Percentiles rank a stretch among this genome's conserved stretches.
phyloP scores from a whole-genome alignment of 2,888 invertebrate genomes.

The Troglohyphantes excavatus region DNA sequence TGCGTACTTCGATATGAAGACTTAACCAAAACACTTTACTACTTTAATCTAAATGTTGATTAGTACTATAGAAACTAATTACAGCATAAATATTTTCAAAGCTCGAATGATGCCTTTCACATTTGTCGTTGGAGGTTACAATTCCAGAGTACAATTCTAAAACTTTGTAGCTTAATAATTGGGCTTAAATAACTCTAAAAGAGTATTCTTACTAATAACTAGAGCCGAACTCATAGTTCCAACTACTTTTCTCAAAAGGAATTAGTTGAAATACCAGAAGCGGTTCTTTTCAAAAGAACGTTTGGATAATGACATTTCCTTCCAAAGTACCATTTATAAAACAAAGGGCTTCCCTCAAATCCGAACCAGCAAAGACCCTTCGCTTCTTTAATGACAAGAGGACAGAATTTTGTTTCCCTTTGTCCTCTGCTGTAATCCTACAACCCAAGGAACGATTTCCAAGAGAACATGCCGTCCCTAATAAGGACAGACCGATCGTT shows the following conservation, averaged over 20 bases:
- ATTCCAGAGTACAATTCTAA: not conserved
- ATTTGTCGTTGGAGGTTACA: too few species aligned
- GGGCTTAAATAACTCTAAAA: not conserved
- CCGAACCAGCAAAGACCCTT: slow-evolving; percentile 51
- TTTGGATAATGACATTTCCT: slow-evolving; percentile 66
- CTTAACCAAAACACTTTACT: too few species aligned
- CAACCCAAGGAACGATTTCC: slow-evolving; percentile 13
- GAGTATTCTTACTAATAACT: not conserved
- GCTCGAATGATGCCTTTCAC: too few species aligned
- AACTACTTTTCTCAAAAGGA: slow-evolving; percentile 15
- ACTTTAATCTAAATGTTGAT: too few species aligned
- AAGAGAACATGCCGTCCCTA: slow-evolving; percentile 49
- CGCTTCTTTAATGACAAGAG: slow-evolving; percentile 62
- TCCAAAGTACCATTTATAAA: slow-evolving; percentile 59
- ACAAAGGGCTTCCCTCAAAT: slow-evolving; percentile 62
- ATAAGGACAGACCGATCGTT: slow-evolving; percentile 53
- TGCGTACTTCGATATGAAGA: too few species aligned
- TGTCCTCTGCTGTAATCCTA: slow-evolving; percentile 69
- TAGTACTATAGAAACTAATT: too few species aligned
- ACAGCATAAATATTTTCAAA: too few species aligned
- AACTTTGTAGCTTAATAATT: not conserved
- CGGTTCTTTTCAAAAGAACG: slow-evolving; percentile 24
- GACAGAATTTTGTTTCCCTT: slow-evolving; percentile 63
- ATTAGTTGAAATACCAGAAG: slow-evolving; percentile 43
- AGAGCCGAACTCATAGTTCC: not conserved